Conservation (phyloP, 2,888 invertebrate species). For the Pteria penguin region DNA sequence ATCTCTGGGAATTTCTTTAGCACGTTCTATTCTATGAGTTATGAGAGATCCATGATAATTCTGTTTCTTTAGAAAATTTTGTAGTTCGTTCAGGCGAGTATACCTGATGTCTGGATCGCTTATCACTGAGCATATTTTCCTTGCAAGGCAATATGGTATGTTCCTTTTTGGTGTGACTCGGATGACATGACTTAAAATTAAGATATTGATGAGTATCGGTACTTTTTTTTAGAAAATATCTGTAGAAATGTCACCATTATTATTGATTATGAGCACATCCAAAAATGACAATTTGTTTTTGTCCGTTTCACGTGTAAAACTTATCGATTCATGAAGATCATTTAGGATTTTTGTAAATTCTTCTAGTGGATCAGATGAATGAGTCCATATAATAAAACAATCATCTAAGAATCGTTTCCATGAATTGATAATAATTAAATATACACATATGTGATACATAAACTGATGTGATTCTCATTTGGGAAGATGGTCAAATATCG, state of each 20-base stretch:
- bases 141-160: slow-evolving; percentile 14
- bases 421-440: too few species aligned
- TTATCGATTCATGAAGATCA: too few species aligned
- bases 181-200: slow-evolving; percentile 35
- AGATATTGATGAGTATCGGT: slow-evolving; percentile 30
- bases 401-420: too few species aligned
- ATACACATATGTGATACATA: too few species aligned
- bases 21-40: background rate
- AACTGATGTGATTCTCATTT: too few species aligned
- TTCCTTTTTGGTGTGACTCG: slow-evolving; percentile 25
- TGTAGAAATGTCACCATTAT: slow-evolving; percentile 1
- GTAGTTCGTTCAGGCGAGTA: background rate
- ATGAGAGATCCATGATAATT: slow-evolving; percentile 1
- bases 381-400: too few species aligned
- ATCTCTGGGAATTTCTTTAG: background rate
- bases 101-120: background rate
- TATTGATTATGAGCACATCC: slow-evolving; percentile 7
- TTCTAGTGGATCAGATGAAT: too few species aligned
- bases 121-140: slow-evolving; percentile 16
- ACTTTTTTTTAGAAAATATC: slow-evolving; percentile 32
- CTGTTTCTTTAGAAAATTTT: background rate
- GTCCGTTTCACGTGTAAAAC: too few species aligned
- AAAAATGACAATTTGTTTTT: slow-evolving; percentile 25
- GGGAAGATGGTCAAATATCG: too few species aligned
- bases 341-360: too few species aligned